These are phyloP conservation scores for Sebastes steindachneri DNA, from an alignment of 2,797 vertebrate genomes.

Conservation along the genomic window DNA sequence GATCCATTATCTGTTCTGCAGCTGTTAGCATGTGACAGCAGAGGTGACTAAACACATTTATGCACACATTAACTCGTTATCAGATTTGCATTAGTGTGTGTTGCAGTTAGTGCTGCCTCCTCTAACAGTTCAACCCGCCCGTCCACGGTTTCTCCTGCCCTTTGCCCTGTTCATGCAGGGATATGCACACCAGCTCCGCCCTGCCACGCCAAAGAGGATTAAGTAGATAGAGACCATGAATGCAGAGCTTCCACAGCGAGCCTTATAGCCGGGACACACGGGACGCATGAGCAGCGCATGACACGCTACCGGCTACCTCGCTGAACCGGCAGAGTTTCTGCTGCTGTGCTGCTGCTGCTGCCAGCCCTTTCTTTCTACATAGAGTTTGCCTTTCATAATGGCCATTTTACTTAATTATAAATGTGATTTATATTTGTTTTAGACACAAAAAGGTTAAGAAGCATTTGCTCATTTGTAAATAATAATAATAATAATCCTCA, in stretches of 20 bases:
- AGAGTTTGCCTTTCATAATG: no score
- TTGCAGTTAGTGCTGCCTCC: background rate
- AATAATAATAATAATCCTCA: no score
- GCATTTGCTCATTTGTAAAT: no score
- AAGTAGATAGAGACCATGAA: constrained; percentile 19
- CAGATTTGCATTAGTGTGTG: background rate
- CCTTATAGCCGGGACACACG: background rate
- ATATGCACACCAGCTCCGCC: background rate
- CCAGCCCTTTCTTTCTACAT: no score
- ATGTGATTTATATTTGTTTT: no score
- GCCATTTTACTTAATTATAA: no score
- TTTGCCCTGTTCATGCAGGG: constrained; percentile 9
- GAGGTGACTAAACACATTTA: background rate
- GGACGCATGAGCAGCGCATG: no score
- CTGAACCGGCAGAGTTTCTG: no score
- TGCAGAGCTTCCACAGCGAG: background rate
- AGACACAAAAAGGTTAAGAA: no score
- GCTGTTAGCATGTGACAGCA: background rate
- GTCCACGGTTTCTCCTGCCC: background rate
- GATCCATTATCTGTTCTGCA: background rate
- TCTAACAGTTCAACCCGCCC: background rate
- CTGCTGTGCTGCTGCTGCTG: no score
- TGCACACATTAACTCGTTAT: background rate
- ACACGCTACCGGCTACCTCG: no score
- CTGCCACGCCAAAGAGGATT: constrained; percentile 19